A percentile compares a stretch with the other conserved stretches of the same genome.
Conservation (phyloP, 2,113 vertebrate genomes). For the Centropristis striata region DNA sequence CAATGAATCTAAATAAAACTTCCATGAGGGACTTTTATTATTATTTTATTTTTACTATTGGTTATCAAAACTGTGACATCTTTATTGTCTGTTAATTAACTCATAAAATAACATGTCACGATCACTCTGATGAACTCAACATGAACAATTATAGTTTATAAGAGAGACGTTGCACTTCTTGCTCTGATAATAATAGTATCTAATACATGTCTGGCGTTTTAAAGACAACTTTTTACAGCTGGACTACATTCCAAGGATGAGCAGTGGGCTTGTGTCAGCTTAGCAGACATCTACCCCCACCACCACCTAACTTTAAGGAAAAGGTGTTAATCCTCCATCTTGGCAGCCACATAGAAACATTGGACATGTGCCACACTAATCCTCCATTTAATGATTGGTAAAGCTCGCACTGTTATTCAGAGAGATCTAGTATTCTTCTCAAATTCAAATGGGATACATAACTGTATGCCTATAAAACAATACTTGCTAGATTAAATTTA, state of each 20-base stretch:
- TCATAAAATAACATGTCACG: background rate
- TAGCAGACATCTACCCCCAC: conserved; percentile 52
- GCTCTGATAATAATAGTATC: conserved; percentile 16
- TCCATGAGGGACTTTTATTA: too few species aligned
- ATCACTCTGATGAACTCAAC: background rate
- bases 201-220: conserved; percentile 17
- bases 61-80: background rate
- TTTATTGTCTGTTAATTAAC: background rate
- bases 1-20: background rate
- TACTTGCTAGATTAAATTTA: conserved; percentile 20
- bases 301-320: conserved; percentile 58
- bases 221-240: conserved; percentile 36
- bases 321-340: conserved; percentile 71
- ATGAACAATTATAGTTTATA: background rate
- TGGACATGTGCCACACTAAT: conserved; percentile 51
- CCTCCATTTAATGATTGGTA: conserved; percentile 41
- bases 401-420: conserved; percentile 46
- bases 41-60: too few species aligned
- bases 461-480: conserved; percentile 23
- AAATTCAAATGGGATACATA: conserved; percentile 39
- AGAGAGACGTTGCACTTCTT: background rate
- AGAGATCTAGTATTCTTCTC: conserved; percentile 39
- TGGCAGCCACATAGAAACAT: conserved; percentile 61
- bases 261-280: conserved; percentile 44
- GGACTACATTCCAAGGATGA: conserved; percentile 27